Conservation (phyloP, 2,797 vertebrate genomes). For the Naso thynnoides region DNA sequence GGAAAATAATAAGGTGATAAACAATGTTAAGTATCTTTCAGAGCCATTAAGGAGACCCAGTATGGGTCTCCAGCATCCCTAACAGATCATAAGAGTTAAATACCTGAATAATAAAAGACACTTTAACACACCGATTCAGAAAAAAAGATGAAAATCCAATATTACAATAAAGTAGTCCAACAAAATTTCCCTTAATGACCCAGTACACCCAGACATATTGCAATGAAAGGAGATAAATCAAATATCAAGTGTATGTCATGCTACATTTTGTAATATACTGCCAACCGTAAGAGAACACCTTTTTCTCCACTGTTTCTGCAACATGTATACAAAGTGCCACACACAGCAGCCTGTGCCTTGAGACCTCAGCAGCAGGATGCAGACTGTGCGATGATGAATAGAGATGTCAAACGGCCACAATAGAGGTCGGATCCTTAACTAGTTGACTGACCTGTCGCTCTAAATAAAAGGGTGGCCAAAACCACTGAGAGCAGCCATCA, state of each 20-base stretch:
- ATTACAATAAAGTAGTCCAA: neutral
- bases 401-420: conserved; percentile 76
- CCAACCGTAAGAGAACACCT: neutral
- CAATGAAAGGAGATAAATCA: neutral
- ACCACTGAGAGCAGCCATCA: conserved; percentile 62
- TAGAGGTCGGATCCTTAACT: conserved; percentile 69
- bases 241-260: neutral
- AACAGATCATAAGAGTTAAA: neutral
- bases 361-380: conserved; percentile 53
- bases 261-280: neutral
- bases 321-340: conserved; percentile 39
- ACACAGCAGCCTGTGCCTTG: conserved; percentile 29
- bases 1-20: neutral
- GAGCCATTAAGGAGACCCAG: neutral
- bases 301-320: conserved; percentile 27
- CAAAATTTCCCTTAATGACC: conserved; percentile 6
- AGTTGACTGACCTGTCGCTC: conserved; percentile 67
- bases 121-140: neutral
- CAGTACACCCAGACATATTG: neutral
- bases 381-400: conserved; percentile 72
- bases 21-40: neutral
- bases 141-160: neutral
- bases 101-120: neutral
- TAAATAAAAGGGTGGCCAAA: conserved; percentile 72
- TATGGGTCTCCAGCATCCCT: neutral